Evolutionary conservation across 2,113 vertebrate species (phyloP).

Genomic region (Sarotherodon lohbergeri): DNA sequence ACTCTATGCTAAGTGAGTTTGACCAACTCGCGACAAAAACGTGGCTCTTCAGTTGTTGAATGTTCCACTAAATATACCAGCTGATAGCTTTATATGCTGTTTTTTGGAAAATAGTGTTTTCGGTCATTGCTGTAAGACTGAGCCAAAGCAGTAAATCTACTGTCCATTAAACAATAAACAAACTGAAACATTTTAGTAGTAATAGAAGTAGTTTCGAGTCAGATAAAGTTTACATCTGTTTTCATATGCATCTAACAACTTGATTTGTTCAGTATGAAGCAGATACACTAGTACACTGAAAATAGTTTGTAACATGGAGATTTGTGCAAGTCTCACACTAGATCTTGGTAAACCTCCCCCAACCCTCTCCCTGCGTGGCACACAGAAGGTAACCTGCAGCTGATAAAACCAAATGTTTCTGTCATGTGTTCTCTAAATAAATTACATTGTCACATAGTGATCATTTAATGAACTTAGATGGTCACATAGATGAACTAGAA

Average conservation of each 20-base stretch:
- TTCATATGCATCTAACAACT: background rate
- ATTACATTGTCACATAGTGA: background rate
- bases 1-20: background rate
- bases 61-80: background rate
- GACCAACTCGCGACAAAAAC: background rate
- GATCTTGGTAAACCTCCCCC: background rate
- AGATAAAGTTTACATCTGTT: background rate
- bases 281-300: background rate
- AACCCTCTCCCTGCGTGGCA: background rate
- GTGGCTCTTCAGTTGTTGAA: background rate
- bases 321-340: background rate
- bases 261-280: background rate
- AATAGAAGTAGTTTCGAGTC: fast-evolving
- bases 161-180: background rate
- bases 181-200: background rate
- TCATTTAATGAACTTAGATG: background rate
- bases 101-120: background rate
- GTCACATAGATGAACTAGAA: background rate
- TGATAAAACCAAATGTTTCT: background rate
- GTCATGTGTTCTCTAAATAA: background rate
- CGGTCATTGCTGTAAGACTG: background rate
- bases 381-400: background rate
- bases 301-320: background rate
- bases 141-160: background rate
- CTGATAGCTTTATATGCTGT: background rate